These are phyloP conservation scores for Sturmia bella DNA, from an alignment of 2,888 invertebrate genomes.

Conservation along the genomic window DNA sequence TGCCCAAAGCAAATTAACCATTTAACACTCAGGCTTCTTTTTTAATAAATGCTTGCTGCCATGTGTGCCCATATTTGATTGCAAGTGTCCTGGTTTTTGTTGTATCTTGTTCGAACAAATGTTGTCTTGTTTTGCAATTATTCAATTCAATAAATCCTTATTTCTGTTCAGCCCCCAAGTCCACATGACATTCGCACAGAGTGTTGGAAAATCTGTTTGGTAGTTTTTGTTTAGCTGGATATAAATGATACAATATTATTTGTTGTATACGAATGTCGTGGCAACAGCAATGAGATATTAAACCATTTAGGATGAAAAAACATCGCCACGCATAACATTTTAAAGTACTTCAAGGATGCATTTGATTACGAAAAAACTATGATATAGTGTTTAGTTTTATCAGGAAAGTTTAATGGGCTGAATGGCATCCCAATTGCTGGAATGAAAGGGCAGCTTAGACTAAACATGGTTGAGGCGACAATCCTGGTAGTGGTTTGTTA, in stretches of 20 bases:
- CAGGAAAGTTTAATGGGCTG: no score
- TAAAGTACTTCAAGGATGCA: no score
- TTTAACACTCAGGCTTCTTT: conserved; percentile 60
- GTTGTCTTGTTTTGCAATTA: conserved; percentile 71
- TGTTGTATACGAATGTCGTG: conserved; percentile 56
- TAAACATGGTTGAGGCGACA: no score
- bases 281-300: neutral
- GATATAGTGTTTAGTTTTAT: no score
- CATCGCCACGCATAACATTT: no score
- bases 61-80: neutral
- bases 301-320: no score
- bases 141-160: conserved; percentile 74
- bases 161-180: conserved; percentile 54
- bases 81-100: conserved; percentile 21
- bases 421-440: no score
- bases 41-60: conserved; percentile 19
- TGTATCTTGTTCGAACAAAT: conserved; percentile 60
- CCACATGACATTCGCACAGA: neutral
- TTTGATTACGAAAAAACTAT: no score
- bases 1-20: conserved; percentile 71
- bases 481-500: no score
- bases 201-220: conserved; percentile 39
- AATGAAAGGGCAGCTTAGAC: no score
- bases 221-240: conserved; percentile 22
- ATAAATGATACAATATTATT: conserved; percentile 28